phyloP scores from a whole-genome alignment of 2,113 vertebrate genomes.

The Gallinago undulata region DNA sequence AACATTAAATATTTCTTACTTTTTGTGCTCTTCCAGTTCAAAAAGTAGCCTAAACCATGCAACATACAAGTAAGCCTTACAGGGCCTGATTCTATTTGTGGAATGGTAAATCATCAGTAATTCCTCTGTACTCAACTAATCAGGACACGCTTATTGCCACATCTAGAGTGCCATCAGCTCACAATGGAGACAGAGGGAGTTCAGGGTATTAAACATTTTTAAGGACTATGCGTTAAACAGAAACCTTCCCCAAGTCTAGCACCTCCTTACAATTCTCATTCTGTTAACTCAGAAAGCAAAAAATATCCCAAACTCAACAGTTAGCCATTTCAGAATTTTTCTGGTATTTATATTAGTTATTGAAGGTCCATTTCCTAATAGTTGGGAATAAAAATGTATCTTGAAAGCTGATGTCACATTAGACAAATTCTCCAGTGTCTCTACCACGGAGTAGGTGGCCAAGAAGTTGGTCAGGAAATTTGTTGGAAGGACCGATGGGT shows the following conservation, averaged over 20 bases:
- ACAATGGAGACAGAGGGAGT: not conserved
- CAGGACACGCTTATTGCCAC: not conserved
- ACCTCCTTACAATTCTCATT: not conserved
- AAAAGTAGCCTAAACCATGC: slow-evolving; percentile 21
- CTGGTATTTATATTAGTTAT: not conserved
- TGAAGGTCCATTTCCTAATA: not conserved
- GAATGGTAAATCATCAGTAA: slow-evolving; percentile 3
- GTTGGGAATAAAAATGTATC: not conserved
- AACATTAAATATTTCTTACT: not conserved
- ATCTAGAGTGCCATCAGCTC: not conserved
- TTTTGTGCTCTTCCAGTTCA: slow-evolving; percentile 17
- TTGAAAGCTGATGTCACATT: not conserved
- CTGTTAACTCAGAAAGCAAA: not conserved
- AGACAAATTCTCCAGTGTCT: not conserved
- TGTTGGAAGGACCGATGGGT: not conserved
- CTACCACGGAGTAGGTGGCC: not conserved
- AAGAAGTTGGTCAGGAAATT: not conserved
- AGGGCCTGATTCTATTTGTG: not conserved
- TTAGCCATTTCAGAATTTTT: not conserved
- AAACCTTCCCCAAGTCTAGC: not conserved
- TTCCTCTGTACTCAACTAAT: not conserved
- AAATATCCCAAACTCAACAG: not conserved
- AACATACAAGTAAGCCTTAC: not conserved
- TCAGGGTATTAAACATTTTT: not conserved
- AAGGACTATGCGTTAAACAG: not conserved